Evolutionary conservation across 2,797 vertebrate genomes (phyloP).

Genomic region (Gouania willdenowi): DNA sequence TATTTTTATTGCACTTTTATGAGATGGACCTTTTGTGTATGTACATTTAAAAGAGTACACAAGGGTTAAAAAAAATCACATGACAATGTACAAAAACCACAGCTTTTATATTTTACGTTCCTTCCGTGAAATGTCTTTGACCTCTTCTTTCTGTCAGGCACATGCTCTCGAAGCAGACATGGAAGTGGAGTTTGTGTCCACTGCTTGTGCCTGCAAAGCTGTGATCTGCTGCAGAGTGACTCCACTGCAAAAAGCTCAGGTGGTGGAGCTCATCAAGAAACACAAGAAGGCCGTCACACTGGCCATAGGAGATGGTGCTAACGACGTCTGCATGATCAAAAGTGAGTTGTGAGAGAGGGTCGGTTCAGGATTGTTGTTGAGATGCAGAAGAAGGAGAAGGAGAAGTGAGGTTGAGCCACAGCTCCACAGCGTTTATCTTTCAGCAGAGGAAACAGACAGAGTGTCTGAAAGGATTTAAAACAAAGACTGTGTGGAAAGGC

Average conservation of each 20-base stretch:
- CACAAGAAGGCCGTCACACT: conserved; percentile 92
- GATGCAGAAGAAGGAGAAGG: conserved; percentile 2
- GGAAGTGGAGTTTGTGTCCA: conserved; percentile 88
- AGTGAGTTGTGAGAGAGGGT: conserved; percentile 72
- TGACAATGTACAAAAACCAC: no score
- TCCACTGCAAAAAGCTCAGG: conserved; percentile 91
- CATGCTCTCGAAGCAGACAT: conserved; percentile 91
- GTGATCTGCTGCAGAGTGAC: conserved; percentile 96
- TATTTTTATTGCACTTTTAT: no score
- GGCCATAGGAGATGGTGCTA: conserved; percentile 91
- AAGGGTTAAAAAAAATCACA: no score
- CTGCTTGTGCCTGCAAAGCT: conserved; percentile 84
- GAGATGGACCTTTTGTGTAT: no score
- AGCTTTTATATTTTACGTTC: no score
- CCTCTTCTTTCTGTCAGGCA: conserved; percentile 65
- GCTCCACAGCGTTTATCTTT: not conserved
- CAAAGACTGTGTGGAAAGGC: conserved; percentile 15
- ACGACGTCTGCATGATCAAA: conserved; percentile 97
- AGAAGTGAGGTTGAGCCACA: conserved; percentile 8
- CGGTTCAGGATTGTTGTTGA: not conserved
- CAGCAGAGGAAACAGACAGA: conserved; percentile 13
- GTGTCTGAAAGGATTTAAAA: conserved; percentile 11
- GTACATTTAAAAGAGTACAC: no score
- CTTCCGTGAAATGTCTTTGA: no score
- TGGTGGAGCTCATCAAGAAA: conserved; percentile 93